These are phyloP conservation scores for Actinia equina DNA, from an alignment of 64 coral and sea anemone genomes.

Conservation along the genomic window DNA sequence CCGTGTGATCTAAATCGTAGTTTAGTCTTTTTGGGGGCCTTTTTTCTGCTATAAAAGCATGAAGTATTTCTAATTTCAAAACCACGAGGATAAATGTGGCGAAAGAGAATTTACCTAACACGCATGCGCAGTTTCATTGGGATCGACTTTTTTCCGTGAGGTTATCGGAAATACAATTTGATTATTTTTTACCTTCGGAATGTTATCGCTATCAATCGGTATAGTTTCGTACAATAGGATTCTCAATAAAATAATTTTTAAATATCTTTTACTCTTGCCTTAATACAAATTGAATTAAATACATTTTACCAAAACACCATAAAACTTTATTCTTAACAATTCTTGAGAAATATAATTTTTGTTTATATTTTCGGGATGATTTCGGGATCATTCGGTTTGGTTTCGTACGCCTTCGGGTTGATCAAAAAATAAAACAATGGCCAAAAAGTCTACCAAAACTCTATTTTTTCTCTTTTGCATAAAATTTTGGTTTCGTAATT, in stretches of 20 bases:
- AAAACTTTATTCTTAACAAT: too few species aligned
- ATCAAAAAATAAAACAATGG: not conserved
- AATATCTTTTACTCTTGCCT: too few species aligned
- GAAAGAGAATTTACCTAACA: not conserved
- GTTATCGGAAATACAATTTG: slow-evolving; percentile 1
- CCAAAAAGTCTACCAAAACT: not conserved
- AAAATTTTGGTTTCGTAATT: not conserved
- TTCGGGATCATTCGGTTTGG: not conserved
- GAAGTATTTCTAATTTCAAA: not conserved
- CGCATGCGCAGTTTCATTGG: not conserved
- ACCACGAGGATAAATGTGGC: slow-evolving; percentile 38
- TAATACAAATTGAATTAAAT: not conserved
- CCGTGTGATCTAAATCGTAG: not conserved
- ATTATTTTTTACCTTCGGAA: not conserved
- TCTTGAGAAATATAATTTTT: too few species aligned
- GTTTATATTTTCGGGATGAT: not conserved
- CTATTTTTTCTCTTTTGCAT: not conserved
- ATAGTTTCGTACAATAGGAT: not conserved
- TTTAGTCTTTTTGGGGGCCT: not conserved
- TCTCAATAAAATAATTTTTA: too few species aligned
- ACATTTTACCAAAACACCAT: too few species aligned
- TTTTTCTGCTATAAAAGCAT: slow-evolving; percentile 37
- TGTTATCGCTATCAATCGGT: not conserved
- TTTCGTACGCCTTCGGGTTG: not conserved
- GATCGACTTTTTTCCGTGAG: slow-evolving; percentile 16